Evolutionary conservation across 2,797 vertebrate genomes (phyloP).

Genomic region (Xyrichtys novacula): DNA sequence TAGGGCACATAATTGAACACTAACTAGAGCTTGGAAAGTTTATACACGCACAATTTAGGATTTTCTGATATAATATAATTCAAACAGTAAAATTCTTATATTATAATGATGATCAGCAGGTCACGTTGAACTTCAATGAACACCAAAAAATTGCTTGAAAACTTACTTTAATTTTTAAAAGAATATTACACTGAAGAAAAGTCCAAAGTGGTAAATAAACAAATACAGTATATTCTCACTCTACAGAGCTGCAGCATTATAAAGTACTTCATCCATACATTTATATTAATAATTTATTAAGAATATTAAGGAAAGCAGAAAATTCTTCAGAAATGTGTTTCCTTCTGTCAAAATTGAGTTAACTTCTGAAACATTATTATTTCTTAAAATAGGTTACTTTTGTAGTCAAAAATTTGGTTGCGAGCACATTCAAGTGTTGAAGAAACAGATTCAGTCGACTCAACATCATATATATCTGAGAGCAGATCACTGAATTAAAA

Average conservation of each 20-base stretch:
- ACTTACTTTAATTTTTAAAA: slow-evolving; percentile 66
- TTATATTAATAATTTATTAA: slow-evolving; percentile 20
- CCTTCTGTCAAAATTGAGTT: slow-evolving; percentile 17
- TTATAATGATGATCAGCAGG: too few species aligned
- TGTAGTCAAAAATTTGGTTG: slow-evolving; percentile 11
- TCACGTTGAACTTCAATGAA: too few species aligned
- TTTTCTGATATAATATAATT: too few species aligned
- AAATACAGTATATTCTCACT: slow-evolving; percentile 20
- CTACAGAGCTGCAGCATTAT: slow-evolving; percentile 24
- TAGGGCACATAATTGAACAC: too few species aligned
- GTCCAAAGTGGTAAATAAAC: slow-evolving; percentile 32
- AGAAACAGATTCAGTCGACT: slow-evolving; percentile 31
- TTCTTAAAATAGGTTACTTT: slow-evolving; percentile 8
- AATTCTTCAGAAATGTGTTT: slow-evolving; percentile 14
- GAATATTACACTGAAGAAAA: slow-evolving; percentile 23
- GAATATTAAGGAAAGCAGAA: slow-evolving; percentile 24
- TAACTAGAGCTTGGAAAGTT: too few species aligned
- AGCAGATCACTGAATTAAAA: slow-evolving; percentile 2
- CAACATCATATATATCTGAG: not conserved
- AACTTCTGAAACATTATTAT: slow-evolving; percentile 6
- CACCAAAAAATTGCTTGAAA: slow-evolving; percentile 57
- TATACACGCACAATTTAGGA: too few species aligned
- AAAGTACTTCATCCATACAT: slow-evolving; percentile 20
- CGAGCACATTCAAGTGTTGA: slow-evolving; percentile 8
- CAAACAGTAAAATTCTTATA: too few species aligned